Base-by-base conservation (phyloP, 2,113 vertebrate species). In the Mesitornis unicolor region DNA sequence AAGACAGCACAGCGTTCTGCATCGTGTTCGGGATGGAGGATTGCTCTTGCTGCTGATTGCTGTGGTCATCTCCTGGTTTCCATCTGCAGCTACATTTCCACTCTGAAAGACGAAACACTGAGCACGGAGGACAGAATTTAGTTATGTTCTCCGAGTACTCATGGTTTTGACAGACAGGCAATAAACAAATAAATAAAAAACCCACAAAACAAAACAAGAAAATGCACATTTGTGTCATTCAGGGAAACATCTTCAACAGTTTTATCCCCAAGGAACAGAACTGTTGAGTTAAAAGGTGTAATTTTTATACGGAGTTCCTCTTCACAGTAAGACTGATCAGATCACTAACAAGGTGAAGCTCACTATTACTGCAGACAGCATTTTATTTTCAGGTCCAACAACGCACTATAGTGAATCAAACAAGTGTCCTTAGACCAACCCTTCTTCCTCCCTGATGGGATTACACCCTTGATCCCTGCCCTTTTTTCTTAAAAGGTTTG, bases 41-140 rank as follows among this genome's bases (percentile, higher is more conserved):
- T n/a, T 99, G 50, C n/a, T 98, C 50, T 84, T 97, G 19, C 93
- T 98, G 54, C 68, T 99, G 65, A 80, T 95, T 13, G 93, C 96
- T 10, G 86, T 97, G 33, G 25, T 94, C 25, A 85, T 99, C 19
- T 98, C 97, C 0, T 99, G 98, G 97, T 91, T 99, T 69, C 98
- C 97, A 28, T 92, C 96, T 10, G 96, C 95, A 65, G 95, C 64
- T 14, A 79, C 84, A 35, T 93, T 93, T 43, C 87, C 73, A 26
- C 35, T 88, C 3, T 96, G 93, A 97, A 80, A 76, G 25, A 60
- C 65, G 31, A 71, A 80, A 63, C 13, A 8, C 73, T 51, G 50
- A 63, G 24, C 31, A 53, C 2, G 21, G 60, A 73, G 35, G 22
- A 51, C 29, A 75, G 81, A 68, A 92, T 75, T 93, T 40, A 67